Evolutionary conservation across 2,888 invertebrate genomes (phyloP).

Genomic region (Mythimna pallens): DNA sequence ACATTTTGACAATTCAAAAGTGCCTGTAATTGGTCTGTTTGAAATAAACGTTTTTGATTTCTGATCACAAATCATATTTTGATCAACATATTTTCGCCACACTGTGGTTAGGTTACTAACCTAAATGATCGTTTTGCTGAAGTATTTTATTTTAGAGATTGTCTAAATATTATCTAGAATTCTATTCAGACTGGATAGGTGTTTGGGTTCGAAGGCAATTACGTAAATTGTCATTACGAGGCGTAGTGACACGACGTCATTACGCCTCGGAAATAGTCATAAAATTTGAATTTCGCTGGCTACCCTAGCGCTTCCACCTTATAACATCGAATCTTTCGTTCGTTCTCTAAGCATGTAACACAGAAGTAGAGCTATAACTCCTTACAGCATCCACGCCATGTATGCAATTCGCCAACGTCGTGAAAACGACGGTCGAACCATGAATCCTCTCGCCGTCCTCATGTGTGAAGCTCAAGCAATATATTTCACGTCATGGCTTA

Average conservation of each 20-base stretch:
- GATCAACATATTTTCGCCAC: no score
- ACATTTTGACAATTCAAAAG: no score
- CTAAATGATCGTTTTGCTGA: conserved; percentile 16
- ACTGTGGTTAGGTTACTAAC: no score
- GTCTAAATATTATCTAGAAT: conserved; percentile 72
- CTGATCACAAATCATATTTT: no score
- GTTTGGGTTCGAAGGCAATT: conserved; percentile 75
- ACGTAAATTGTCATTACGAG: no score
- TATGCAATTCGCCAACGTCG: conserved; percentile 77
- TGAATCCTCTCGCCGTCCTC: conserved; percentile 67
- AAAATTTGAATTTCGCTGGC: no score
- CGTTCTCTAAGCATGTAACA: conserved; percentile 4
- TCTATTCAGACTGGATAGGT: conserved; percentile 65
- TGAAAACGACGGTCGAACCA: conserved; percentile 64
- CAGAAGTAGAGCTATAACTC: conserved; percentile 26
- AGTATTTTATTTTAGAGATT: conserved; percentile 51
- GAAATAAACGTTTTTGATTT: no score
- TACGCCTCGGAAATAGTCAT: conserved; percentile 90
- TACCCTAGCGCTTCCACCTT: no score
- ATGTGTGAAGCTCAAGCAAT: conserved; percentile 72
- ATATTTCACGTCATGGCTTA: conserved; percentile 80
- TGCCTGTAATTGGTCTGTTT: no score
- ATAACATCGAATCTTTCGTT: background rate
- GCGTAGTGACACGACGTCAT: conserved; percentile 87
- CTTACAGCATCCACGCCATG: conserved; percentile 59